Base-by-base conservation (phyloP, 2,888 invertebrate genomes). In the Scelioninae gen. 2 region DNA sequence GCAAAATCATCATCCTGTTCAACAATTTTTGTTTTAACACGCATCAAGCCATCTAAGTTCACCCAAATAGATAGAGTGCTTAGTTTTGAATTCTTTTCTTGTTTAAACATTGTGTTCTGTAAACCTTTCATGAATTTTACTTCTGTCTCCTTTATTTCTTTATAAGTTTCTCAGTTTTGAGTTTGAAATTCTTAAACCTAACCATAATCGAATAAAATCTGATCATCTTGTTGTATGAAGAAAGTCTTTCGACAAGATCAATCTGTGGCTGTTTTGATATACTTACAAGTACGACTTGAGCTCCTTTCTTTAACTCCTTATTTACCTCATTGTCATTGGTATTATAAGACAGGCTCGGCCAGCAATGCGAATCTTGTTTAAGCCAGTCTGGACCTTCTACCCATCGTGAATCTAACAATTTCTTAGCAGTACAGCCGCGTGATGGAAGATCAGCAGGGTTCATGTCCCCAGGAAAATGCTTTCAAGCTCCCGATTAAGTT, bases 371-470 rank as follows among this genome's bases (percentile, higher is more conserved):
- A 7, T 58, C 45, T n/a, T 11, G 39, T 1, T 53, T 72, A 2
- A 84, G 55, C 82, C 81, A 83, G 4, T 46, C 39, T 2, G 81
- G 83, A 7, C 82, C 81, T 74, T 80, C 76, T 82, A 81, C 81
- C 83, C 83, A 84, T 69, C 65, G 57, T 10, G 79, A 78, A 28
- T 80, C 70, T 15, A 77, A 6, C 10, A 84, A 67, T n/a, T 78
- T 37, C 41, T 77, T 73, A 6, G 78, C 73, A 3, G 58, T 46
- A 75, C 83, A 83, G 3, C 84, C 83, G 10, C 83, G 63, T 2
- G 82, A 83, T 1, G 82, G 82, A 7, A 82, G 67, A 74, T 84
- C 83, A 4, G 82, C 83, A 0, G 82, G 81, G 53, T 83, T 85
- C 4, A 76, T 0, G 5, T 52, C 45, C 2, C 82, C 82, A 0